Base-by-base conservation (phyloP, 1,140 invertebrate genomes). In the Heliconius nattereri region DNA sequence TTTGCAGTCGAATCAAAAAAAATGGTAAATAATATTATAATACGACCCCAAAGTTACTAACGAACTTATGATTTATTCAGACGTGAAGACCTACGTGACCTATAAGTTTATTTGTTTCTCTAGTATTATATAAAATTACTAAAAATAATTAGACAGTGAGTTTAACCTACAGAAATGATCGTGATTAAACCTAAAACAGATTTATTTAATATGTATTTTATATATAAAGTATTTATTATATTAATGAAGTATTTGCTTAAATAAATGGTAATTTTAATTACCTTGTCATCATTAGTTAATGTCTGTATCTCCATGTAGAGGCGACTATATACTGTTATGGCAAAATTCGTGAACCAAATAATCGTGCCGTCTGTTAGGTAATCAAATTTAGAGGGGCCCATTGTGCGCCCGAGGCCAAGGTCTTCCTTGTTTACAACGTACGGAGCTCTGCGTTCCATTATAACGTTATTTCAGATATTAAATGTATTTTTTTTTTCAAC, bases 361-460 rank as follows among this genome's bases (percentile, higher is more conserved):
- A 85, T 83, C 84, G 83, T 82, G 84, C 79, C 83, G 84, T 78
- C 71, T 88, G 85, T 92, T 92, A 88, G 84, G 90, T 92, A 92
- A 94, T 92, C 89, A 87, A 93, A 93, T 94, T 92, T 90, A 88
- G 90, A 88, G 89, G 88, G 89, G 85, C 90, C 90, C 87, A 94
- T 92, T 93, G 90, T 94, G 84, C 86, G 80, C 71, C 81, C 83
- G 90, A 88, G 91, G 91, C 90, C 92, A 94, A 94, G 92, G 92
- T 84, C 88, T 89, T 78, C 72, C 72, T 86, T 94, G 91, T 94
- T 94, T 93, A 94, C 91, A 88, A 87, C 85, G 84, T 72, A 45
- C 74, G 79, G 83, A 79, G 79, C 79, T 84, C 82, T 78, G 80
- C 82, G 81, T 83, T 90, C 86, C 86, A 87, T 87, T 85, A 66